Base-by-base conservation (phyloP, 2,888 invertebrate species). In the Ferdinandea cuprea region DNA sequence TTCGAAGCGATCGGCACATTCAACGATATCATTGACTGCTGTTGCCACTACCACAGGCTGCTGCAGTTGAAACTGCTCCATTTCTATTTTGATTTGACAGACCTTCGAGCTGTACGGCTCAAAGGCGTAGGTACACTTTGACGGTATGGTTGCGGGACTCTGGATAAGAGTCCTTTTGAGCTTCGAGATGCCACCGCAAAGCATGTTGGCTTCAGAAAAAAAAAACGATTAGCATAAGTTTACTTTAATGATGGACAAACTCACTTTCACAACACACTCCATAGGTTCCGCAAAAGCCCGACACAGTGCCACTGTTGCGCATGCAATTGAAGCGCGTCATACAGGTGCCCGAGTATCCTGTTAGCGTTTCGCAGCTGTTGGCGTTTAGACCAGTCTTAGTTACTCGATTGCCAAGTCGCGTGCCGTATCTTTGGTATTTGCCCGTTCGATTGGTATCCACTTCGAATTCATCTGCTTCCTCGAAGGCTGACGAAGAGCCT, bases 251-350 rank as follows among this genome's bases (percentile, higher is more conserved):
- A 4, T 8, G 9, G 25, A 25, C 40, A 0, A 6, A 87, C 88
- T 85, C 87, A 90, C 91, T 89, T 87, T 90, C 90, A 86, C 90
- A 90, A 77, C 90, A 90, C 6, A 90, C 89, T 5, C 89, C 89
- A 81, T 88, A 90, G 11, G 89, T 88, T 83, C 88, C 87, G 58
- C 91, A 90, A 52, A 86, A 89, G 35, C 90, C 90, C 30, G 89
- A 89, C 8, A 87, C 86, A 0, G 87, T 85, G 69, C 91, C 90
- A n/a, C 88, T 86, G 19, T 87, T 89, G 0, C 87, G 87, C 86
- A 88, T 87, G 72, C 90, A 90, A 63, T 88, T 89, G 69, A 89
- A 88, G 11, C 90, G 88, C 3, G 89, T 87, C 86, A 90, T 88
- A 58, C 90, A 90, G 7, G 89, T 88, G 61, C 90, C 90, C 3